Conservation (phyloP, 2,888 invertebrate species). For the Siphlonurus alternatus region DNA sequence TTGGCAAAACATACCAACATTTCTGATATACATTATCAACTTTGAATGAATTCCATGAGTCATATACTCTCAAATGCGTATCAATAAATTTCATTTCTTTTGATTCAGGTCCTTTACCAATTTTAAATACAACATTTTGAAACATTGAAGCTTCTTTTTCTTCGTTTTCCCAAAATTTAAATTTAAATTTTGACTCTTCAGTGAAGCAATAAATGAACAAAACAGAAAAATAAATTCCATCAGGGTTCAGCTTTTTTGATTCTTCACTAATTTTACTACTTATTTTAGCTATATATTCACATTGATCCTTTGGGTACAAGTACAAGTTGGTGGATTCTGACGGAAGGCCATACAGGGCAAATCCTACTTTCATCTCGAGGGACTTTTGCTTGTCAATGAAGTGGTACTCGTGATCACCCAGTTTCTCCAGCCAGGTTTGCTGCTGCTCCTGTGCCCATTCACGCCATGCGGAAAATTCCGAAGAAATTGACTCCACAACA, state of each 20-base stretch:
- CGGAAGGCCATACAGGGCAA: not conserved
- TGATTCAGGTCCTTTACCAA: not conserved
- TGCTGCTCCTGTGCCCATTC: not conserved
- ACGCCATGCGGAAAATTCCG: no score
- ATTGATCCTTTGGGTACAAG: not conserved
- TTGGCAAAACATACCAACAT: not conserved
- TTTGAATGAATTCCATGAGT: not conserved
- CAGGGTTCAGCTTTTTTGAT: not conserved
- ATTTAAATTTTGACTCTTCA: not conserved
- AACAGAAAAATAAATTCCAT: not conserved
- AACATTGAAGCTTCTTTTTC: not conserved
- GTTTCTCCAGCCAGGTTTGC: not conserved
- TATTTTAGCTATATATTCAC: not conserved
- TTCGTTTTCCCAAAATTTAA: no score
- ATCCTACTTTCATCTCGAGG: not conserved
- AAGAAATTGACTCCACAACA: no score
- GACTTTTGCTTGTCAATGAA: not conserved
- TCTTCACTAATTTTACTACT: not conserved
- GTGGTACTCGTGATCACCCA: not conserved
- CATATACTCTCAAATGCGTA: not conserved
- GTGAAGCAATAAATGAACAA: not conserved
- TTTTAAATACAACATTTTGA: not conserved
- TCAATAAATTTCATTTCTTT: not conserved
- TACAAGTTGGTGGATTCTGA: not conserved
- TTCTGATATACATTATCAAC: not conserved